Conservation (phyloP, 2,113 vertebrate species). For the Callithrix jacchus region DNA sequence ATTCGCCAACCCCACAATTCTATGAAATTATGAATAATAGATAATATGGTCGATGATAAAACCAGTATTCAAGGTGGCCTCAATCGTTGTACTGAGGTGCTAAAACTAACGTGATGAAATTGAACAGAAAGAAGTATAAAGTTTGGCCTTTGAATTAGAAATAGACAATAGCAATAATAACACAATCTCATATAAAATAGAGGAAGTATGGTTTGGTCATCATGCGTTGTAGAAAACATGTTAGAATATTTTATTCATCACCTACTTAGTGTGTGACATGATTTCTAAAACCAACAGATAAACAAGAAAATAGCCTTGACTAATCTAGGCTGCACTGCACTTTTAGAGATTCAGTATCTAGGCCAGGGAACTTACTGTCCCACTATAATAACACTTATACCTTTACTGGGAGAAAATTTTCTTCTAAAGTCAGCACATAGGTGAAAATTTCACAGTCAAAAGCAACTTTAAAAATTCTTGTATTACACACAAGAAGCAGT, state of each 20-base stretch:
- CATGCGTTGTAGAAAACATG: accelerated
- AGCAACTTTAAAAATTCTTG: background rate
- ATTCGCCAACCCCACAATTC: background rate
- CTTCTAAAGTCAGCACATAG: background rate
- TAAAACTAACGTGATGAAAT: background rate
- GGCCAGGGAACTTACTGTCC: background rate
- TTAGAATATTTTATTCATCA: background rate
- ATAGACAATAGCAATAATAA: background rate
- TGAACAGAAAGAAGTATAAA: background rate
- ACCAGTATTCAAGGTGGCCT: background rate
- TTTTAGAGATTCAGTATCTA: background rate
- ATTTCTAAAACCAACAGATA: background rate
- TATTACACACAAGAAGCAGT: background rate
- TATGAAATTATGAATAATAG: background rate
- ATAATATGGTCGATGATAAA: too few species aligned
- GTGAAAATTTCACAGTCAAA: background rate
- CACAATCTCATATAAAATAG: background rate
- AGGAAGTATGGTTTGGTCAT: too few species aligned
- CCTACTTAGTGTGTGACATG: background rate
- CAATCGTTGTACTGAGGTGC: background rate
- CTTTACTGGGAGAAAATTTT: background rate
- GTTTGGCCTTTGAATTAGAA: background rate
- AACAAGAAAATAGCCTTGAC: background rate
- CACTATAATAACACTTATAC: background rate
- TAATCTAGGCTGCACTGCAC: background rate